Base-by-base conservation (phyloP, 2,113 vertebrate genomes). In the Meriones unguiculatus region DNA sequence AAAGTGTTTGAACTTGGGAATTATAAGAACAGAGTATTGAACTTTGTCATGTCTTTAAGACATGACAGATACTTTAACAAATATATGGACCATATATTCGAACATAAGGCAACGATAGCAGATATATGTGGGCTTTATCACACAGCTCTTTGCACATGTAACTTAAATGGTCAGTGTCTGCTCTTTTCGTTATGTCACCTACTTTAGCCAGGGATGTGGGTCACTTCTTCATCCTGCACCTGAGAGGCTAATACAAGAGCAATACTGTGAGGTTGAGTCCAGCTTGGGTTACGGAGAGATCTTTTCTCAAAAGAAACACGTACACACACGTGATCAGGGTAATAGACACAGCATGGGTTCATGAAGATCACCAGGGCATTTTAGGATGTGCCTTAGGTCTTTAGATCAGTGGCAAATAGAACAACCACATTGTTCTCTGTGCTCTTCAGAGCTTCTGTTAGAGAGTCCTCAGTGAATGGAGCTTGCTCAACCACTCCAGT, bases 21-120 rank as follows among this genome's bases (percentile, higher is more conserved):
- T 64, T 97, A 9, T 80, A 52, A 87, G 59, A 95, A 38, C n/a
- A 92, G 90, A 95, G 82, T 57, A 75, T 80, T 93, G 90, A 93
- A 70, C 87, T 97, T 96, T 93, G 11, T 95, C 35, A 62, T 95
- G 80, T 92, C 95, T 95, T 95, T 13, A 93, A 97, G 90, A 92
- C 46, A 46, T 46, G 46, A 46, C 46, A 46, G 46, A 46, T 46
- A 46, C 46, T 46, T 95, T 73, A 75, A 93, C 84, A 87, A 62
- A 5, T 22, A 3, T 81, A 24, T 38, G 28, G 38, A 86, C 75
- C 18, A 67, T 46, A n/a, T 89, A 92, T 95, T 89, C 96, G 70
- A 7, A 87, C n/a, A 93, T 91, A 76, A 82, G 57, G 57, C 24
- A 95, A 32, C 75, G 64, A 50, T 75, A 82, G 38, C 18, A 90